phyloP scores from a whole-genome alignment of 2,797 vertebrate genomes.

The Benthosema pterotum region DNA sequence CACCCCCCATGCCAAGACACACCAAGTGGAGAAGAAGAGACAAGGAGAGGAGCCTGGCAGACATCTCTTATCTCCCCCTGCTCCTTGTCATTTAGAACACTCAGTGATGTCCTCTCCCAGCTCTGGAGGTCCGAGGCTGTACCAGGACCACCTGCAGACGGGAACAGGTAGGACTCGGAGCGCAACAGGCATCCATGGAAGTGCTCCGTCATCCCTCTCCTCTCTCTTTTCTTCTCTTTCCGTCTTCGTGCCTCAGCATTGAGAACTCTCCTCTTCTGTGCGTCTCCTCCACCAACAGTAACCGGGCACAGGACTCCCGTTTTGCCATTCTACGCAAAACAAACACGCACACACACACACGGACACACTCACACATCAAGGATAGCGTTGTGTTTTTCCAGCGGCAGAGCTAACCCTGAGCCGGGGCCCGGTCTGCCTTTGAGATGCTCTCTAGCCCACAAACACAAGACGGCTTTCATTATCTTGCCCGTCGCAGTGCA shows the following conservation, averaged over 20 bases:
- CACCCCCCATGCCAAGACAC: constrained; percentile 32
- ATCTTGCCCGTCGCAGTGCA: constrained; percentile 96
- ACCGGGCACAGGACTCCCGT: constrained; percentile 71
- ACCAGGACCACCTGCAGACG: constrained; percentile 52
- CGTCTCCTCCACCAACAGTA: constrained; percentile 71
- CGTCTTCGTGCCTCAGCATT: constrained; percentile 54
- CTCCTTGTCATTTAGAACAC: constrained; percentile 34
- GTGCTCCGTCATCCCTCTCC: constrained; percentile 26
- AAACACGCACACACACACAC: constrained; percentile 79
- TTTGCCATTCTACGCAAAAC: constrained; percentile 88
- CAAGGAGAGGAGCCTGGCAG: constrained; percentile 38
- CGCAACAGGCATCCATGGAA: constrained; percentile 20
- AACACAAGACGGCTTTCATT: constrained; percentile 99
- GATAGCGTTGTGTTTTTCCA: constrained; percentile 72
- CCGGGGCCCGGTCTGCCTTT: constrained; percentile 94
- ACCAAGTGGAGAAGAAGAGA: constrained; percentile 17
- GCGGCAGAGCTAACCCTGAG: constrained; percentile 89
- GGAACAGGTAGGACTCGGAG: constrained; percentile 60
- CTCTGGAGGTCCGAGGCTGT: constrained; percentile 1
- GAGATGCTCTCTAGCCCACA: constrained; percentile 99
- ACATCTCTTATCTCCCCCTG: constrained; percentile 22
- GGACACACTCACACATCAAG: constrained; percentile 51
- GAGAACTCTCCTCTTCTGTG: constrained; percentile 60
- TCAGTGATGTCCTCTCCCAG: constrained; percentile 1
- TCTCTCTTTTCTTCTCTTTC: constrained; percentile 13